A percentile compares a stretch with the other conserved stretches of the same genome.
Evolutionary conservation across 64 coral and sea anemone genomes (phyloP).

Genomic region (Hydrozoanthus tunicans): DNA sequence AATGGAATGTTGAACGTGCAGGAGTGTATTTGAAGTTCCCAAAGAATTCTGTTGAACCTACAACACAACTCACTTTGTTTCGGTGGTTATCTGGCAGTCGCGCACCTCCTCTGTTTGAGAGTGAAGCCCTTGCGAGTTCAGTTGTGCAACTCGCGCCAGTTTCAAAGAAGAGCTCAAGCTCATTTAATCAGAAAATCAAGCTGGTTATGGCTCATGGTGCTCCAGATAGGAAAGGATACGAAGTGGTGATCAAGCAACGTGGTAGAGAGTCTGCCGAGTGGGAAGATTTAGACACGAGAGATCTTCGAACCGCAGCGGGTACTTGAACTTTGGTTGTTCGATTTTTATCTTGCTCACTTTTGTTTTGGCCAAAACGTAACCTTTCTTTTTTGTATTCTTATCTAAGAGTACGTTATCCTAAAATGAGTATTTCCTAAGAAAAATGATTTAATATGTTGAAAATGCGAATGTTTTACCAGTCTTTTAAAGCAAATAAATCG

Average conservation of each 20-base stretch:
- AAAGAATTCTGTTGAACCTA: not conserved
- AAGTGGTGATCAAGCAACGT: constrained; percentile 42
- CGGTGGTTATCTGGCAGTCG: constrained; percentile 27
- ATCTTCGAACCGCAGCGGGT: not conserved
- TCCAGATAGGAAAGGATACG: constrained; percentile 15
- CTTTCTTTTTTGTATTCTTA: not conserved
- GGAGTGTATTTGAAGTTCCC: constrained; percentile 5
- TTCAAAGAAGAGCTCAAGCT: not conserved
- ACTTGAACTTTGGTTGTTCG: not conserved
- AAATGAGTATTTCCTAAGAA: too few species aligned
- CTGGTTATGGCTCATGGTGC: constrained; percentile 42
- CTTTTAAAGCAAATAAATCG: too few species aligned
- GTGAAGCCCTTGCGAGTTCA: constrained; percentile 12
- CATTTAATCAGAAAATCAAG: constrained; percentile 3
- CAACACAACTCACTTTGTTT: not conserved
- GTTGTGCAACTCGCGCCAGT: not conserved
- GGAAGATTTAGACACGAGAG: constrained; percentile 36
- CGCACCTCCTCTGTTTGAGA: constrained; percentile 12
- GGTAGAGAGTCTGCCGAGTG: constrained; percentile 6
- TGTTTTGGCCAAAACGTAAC: not conserved
- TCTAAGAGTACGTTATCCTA: not conserved
- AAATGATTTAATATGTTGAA: too few species aligned
- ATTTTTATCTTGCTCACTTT: not conserved
- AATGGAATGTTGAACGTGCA: constrained; percentile 20
- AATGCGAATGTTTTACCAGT: too few species aligned